Conservation (phyloP, 2,797 vertebrate species). For the Sitta carolinensis region DNA sequence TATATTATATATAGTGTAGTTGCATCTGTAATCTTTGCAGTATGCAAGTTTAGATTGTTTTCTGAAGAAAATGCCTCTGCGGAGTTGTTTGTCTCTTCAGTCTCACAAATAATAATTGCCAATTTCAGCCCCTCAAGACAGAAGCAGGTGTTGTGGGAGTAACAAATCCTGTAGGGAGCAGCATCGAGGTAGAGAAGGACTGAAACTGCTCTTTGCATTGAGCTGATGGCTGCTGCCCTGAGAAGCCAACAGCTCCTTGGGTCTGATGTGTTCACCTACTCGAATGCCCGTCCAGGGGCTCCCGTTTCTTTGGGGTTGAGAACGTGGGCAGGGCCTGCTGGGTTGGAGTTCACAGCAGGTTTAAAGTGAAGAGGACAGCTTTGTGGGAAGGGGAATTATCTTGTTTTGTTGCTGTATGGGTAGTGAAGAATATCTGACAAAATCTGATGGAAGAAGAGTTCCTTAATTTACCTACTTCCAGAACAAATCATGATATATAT, state of each 20-base stretch:
- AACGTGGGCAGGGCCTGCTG: neutral
- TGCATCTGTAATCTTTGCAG: neutral
- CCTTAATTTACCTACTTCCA: neutral
- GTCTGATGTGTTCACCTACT: neutral
- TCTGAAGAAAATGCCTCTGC: neutral
- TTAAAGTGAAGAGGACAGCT: neutral
- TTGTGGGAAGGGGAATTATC: neutral
- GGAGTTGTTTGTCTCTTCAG: neutral
- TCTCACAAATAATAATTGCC: neutral
- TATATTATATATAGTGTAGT: neutral
- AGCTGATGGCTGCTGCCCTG: neutral
- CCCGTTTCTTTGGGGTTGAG: rapidly evolving
- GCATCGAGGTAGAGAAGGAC: neutral
- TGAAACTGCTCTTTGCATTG: neutral
- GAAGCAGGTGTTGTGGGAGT: neutral
- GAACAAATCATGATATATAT: neutral
- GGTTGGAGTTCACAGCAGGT: neutral
- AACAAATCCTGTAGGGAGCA: neutral
- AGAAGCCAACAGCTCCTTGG: neutral
- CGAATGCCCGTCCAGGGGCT: rapidly evolving
- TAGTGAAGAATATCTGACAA: neutral
- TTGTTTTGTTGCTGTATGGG: neutral
- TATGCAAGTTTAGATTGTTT: neutral
- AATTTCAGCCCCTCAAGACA: neutral
- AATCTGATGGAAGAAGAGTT: neutral